Evolutionary conservation across 2,113 vertebrate genomes (phyloP).

Genomic region (Rhabdomys dilectus): DNA sequence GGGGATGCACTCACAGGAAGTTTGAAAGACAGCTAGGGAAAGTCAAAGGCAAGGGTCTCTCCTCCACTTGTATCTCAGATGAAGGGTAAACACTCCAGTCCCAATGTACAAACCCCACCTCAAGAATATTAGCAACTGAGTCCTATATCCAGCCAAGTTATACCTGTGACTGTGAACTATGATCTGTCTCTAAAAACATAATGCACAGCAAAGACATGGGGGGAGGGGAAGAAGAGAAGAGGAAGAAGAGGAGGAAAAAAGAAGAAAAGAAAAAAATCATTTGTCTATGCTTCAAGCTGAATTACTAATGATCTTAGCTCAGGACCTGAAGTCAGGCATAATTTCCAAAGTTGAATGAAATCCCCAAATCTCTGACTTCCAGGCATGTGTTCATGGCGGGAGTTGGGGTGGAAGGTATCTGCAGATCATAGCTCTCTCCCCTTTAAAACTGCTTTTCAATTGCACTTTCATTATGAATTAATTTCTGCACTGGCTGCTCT

Average conservation of each 20-base stretch:
- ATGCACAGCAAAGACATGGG: neutral
- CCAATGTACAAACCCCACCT: neutral
- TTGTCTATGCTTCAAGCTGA: neutral
- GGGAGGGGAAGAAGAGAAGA: neutral
- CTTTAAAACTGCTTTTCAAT: constrained; percentile 82
- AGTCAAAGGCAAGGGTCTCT: neutral
- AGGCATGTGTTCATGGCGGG: neutral
- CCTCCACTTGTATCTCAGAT: neutral
- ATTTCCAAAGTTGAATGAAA: neutral
- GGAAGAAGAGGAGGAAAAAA: neutral
- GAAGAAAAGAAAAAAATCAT: neutral
- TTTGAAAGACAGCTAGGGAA: neutral
- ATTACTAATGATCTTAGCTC: neutral
- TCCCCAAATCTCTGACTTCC: neutral
- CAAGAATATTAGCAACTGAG: neutral
- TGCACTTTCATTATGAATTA: constrained; percentile 83
- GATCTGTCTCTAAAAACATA: neutral
- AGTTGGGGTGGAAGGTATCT: neutral
- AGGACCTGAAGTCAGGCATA: neutral
- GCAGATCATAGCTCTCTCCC: neutral
- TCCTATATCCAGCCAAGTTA: neutral
- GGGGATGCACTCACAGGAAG: neutral
- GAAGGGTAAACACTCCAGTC: neutral
- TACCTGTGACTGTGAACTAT: neutral
- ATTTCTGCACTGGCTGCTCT: constrained; percentile 82